Percentiles rank a stretch among this genome's conserved stretches.
These are phyloP conservation scores for Amiota communis DNA, from an alignment of 2,888 invertebrate species.

Conservation along the genomic window DNA sequence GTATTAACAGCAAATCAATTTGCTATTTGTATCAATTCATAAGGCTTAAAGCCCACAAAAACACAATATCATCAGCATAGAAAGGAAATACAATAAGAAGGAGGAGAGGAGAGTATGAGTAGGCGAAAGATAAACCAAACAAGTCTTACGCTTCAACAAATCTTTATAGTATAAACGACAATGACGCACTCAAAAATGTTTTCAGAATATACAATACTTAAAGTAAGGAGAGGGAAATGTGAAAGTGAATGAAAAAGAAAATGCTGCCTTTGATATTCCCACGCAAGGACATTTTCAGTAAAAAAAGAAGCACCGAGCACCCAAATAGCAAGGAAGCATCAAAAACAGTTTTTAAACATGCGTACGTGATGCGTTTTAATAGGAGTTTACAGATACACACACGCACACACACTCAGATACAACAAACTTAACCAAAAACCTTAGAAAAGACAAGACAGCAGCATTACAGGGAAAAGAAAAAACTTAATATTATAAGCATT, in stretches of 20 bases:
- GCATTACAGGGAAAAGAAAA: neutral
- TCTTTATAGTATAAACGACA: slow-evolving; percentile 8
- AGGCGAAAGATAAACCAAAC: slow-evolving; percentile 43
- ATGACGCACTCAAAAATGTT: neutral
- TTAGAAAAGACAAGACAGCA: neutral
- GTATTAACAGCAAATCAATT: slow-evolving; percentile 49
- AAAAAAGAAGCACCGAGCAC: no score
- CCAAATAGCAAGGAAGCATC: neutral
- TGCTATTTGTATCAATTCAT: slow-evolving; percentile 41
- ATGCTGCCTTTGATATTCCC: neutral
- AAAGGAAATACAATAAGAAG: neutral
- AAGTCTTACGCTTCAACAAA: slow-evolving; percentile 42
- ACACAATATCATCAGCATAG: neutral
- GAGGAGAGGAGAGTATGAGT: slow-evolving; percentile 34
- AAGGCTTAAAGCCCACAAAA: slow-evolving; percentile 8
- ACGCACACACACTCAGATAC: slow-evolving; percentile 5
- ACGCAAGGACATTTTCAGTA: no score
- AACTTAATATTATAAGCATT: no score
- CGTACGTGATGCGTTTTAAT: slow-evolving; percentile 36
- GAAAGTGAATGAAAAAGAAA: neutral
- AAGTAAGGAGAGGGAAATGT: neutral
- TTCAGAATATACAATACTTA: neutral
- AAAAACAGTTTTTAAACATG: slow-evolving; percentile 21
- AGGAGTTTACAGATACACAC: neutral
- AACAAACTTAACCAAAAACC: neutral